phyloP scores from a whole-genome alignment of 2,797 vertebrate species.

The Acropternis orthonyx region DNA sequence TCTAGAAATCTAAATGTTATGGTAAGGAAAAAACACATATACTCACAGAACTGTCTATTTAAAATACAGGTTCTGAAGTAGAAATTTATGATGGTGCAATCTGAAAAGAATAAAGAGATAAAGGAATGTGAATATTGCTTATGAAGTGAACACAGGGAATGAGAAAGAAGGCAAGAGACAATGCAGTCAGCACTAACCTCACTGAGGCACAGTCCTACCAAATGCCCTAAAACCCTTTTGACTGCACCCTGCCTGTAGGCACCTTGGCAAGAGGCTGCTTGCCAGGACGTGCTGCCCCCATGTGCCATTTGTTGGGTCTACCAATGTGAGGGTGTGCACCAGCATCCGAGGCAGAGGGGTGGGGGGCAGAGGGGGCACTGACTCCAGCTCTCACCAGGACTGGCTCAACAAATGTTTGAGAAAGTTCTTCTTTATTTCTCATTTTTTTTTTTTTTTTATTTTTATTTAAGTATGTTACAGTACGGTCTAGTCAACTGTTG shows the following conservation, averaged over 20 bases:
- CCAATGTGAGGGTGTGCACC: accelerated
- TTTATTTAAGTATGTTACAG: not conserved
- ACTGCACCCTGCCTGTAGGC: not conserved
- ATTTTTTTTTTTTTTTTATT: not conserved
- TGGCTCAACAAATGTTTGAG: not conserved
- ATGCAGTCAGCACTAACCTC: not conserved
- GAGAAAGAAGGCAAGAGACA: not conserved
- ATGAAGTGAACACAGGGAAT: not conserved
- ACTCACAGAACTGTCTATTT: not conserved
- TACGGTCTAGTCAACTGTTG: not conserved
- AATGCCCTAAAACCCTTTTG: not conserved
- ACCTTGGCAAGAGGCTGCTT: not conserved
- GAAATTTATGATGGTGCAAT: not conserved
- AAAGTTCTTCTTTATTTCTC: not conserved
- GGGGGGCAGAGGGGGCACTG: not conserved
- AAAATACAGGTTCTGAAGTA: not conserved
- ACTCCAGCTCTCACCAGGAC: not conserved
- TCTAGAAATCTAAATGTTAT: not conserved
- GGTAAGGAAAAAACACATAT: not conserved
- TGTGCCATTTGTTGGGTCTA: not conserved
- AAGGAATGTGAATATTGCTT: not conserved
- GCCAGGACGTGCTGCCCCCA: accelerated
- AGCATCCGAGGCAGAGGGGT: not conserved
- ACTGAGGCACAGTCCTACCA: not conserved
- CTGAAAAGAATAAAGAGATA: not conserved